Percentiles rank a stretch among this genome's conserved stretches.
Evolutionary conservation across 2,888 invertebrate species (phyloP).

Genomic region (Silvanus unidentatus): DNA sequence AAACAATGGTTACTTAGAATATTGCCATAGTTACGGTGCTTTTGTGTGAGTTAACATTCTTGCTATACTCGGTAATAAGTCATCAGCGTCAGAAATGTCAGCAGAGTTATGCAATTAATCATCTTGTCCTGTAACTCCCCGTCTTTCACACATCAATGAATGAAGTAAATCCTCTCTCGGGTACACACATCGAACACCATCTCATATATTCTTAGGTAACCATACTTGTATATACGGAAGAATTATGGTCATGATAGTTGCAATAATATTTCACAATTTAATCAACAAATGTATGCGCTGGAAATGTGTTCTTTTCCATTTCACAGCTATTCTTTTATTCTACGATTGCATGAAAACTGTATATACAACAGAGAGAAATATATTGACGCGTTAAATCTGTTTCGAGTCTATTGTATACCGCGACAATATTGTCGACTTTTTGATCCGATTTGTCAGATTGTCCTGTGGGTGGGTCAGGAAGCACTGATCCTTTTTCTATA

Average conservation of each 20-base stretch:
- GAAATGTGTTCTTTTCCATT: too few species aligned
- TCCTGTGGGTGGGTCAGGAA: conserved; percentile 46
- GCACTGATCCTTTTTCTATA: conserved; percentile 46
- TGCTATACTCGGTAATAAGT: conserved; percentile 37
- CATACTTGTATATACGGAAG: too few species aligned
- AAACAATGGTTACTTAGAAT: conserved; percentile 40
- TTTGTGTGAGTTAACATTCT: conserved; percentile 34
- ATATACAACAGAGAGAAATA: conserved; percentile 28
- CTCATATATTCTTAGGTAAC: too few species aligned
- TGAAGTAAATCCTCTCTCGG: conserved; percentile 16
- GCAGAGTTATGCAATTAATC: conserved; percentile 43
- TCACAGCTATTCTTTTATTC: background rate
- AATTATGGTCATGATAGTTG: too few species aligned
- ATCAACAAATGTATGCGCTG: too few species aligned
- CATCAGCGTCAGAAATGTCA: conserved; percentile 41
- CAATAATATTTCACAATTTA: too few species aligned
- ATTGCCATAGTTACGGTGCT: conserved; percentile 28
- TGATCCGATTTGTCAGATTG: conserved; percentile 50
- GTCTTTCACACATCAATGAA: conserved; percentile 3
- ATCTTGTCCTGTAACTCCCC: conserved; percentile 31
- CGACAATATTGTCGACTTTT: conserved; percentile 50
- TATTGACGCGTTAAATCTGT: conserved; percentile 44
- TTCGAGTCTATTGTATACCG: conserved; percentile 43
- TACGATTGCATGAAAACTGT: background rate
- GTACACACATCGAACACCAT: too few species aligned